Evolutionary conservation across 1,140 invertebrate genomes (phyloP).

Genomic region (Saccostrea cuccullata): DNA sequence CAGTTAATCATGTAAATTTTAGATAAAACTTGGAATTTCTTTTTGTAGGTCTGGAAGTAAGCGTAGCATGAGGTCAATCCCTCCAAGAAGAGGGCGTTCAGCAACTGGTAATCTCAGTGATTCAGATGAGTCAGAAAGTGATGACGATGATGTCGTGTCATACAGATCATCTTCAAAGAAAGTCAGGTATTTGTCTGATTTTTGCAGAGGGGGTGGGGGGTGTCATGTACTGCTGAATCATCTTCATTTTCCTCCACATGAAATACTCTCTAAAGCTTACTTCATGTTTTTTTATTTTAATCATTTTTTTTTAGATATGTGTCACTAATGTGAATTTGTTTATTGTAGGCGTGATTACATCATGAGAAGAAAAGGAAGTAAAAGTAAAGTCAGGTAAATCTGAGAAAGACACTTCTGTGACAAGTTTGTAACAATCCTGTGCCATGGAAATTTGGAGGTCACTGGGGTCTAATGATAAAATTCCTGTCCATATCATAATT

Average conservation of each 20-base stretch:
- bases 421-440: too few species aligned
- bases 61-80: not conserved
- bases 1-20: too few species aligned
- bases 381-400: slow-evolving; percentile 47
- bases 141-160: slow-evolving; percentile 60
- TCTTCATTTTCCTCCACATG: too few species aligned
- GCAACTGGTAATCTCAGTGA: slow-evolving; percentile 61
- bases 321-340: not conserved
- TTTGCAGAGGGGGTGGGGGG: too few species aligned
- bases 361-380: slow-evolving; percentile 37
- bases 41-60: not conserved
- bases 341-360: not conserved
- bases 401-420: not conserved
- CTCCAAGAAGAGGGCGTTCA: slow-evolving; percentile 29
- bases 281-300: too few species aligned
- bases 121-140: slow-evolving; percentile 66
- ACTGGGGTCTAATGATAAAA: too few species aligned
- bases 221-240: too few species aligned
- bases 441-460: too few species aligned
- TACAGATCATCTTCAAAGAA: slow-evolving; percentile 76
- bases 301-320: too few species aligned
- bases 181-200: slow-evolving; percentile 81
- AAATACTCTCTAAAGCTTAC: too few species aligned
- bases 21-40: not conserved
- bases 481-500: too few species aligned